These are phyloP conservation scores for Augiades crinisus DNA, from an alignment of 2,888 invertebrate genomes.

Conservation along the genomic window DNA sequence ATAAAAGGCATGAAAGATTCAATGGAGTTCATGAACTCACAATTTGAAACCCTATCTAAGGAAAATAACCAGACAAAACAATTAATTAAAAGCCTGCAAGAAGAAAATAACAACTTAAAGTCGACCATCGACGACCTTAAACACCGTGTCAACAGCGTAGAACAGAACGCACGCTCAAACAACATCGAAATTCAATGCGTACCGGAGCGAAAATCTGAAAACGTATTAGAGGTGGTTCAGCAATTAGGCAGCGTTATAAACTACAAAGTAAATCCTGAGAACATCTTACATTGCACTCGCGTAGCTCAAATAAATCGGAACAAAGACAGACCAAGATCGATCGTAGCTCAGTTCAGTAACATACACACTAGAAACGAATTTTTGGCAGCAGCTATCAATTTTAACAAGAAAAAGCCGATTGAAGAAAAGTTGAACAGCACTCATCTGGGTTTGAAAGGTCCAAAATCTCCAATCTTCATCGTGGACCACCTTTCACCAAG, in stretches of 20 bases:
- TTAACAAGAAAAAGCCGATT: slow-evolving; percentile 20
- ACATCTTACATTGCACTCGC: slow-evolving; percentile 2
- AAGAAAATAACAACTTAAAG: not conserved
- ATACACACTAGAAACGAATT: slow-evolving; percentile 1
- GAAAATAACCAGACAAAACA: not conserved
- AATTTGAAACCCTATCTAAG: not conserved
- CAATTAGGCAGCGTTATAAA: not conserved
- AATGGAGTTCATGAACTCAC: not conserved
- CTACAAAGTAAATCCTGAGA: not conserved
- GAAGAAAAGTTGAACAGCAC: slow-evolving; percentile 29
- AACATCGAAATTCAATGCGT: slow-evolving; percentile 7
- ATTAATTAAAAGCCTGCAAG: not conserved
- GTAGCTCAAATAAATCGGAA: slow-evolving; percentile 6
- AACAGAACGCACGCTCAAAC: slow-evolving; percentile 4
- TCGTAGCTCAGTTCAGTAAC: not conserved
- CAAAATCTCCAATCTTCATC: slow-evolving; percentile 21
- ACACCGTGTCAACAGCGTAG: not conserved
- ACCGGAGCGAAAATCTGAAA: slow-evolving; percentile 5
- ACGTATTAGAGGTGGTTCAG: not conserved
- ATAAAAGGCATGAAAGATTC: slow-evolving; percentile 1
- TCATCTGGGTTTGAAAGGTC: slow-evolving; percentile 30
- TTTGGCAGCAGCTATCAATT: slow-evolving; percentile 22
- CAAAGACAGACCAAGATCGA: slow-evolving; percentile 3
- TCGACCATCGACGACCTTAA: not conserved
- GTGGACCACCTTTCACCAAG: slow-evolving; percentile 1